Base-by-base conservation (phyloP, 1,140 invertebrate genomes). In the Aplysia californica region DNA sequence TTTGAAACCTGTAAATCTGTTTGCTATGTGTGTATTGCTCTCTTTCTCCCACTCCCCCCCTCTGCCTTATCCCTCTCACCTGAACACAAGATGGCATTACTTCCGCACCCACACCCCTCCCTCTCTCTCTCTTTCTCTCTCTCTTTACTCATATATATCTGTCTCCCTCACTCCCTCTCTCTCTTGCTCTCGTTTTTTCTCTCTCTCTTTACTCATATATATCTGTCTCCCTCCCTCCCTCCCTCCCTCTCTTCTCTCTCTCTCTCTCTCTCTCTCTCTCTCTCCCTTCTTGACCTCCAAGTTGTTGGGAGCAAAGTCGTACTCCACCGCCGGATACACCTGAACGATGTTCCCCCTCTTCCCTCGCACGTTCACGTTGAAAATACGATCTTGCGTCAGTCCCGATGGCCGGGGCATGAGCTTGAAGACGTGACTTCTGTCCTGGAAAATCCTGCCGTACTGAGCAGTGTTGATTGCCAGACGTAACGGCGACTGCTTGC, bases 301-400 rank as follows among this genome's bases (percentile, higher is more conserved):
- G 6, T 71, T 70, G 36, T 82, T 88, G 2, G 88, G 87, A 23
- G 77, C 70, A 76, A 90, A 89, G 78, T 89, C 87, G 73, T 89
- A 89, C 72, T 89, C 88, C 21, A 89, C 88, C 21, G 88, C 85
- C 35, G 87, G 87, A 58, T 87, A 88, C 33, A 83, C 82, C 78
- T 89, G 87, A 4, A 89, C 88, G 41, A 89, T 89, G 78, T 89
- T 89, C 29, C 88, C 88, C 10, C 87, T 80, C 75, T 89, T 89
- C 31, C 88, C 88, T 38, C 86, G 79, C 0, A 88, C 84, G 78
- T 89, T 89, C 29, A 89, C 44, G 56, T 89, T 89, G 41, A 81
- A 82, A 33, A 89, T 81, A 2, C 55, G 80, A 2, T 76, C 67
- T 29, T 79, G 58, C 29, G 77, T 31, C 31, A 86, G 56, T 0